Evolutionary conservation across 2,113 vertebrate species (phyloP).

Genomic region (Ochotona princeps): DNA sequence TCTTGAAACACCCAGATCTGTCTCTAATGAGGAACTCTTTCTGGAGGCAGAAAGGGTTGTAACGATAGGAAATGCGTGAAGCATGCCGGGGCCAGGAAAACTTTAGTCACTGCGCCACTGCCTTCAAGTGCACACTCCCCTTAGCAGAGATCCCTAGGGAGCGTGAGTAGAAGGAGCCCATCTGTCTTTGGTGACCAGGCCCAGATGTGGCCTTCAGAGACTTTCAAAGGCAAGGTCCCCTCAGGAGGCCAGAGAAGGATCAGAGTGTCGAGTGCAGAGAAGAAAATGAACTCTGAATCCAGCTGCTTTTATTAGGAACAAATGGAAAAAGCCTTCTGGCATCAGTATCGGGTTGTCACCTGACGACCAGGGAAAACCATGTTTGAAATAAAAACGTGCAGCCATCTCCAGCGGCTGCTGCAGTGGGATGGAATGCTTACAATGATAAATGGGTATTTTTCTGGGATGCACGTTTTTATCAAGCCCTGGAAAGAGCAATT

Average conservation of each 20-base stretch:
- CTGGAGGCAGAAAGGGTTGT: background rate
- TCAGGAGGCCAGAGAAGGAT: background rate
- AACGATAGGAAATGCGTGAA: fast-evolving
- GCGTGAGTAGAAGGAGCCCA: background rate
- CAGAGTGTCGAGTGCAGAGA: background rate
- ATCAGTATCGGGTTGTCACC: conserved; percentile 47
- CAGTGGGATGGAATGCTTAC: conserved; percentile 41
- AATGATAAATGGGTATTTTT: conserved; percentile 68
- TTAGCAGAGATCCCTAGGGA: background rate
- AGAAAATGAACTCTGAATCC: background rate
- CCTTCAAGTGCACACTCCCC: background rate
- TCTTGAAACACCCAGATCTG: background rate
- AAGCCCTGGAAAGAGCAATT: conserved; percentile 63
- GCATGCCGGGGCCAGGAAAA: background rate
- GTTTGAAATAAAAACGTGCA: conserved; percentile 67
- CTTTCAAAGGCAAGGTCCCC: background rate
- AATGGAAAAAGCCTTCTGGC: conserved; percentile 9
- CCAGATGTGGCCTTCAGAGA: conserved; percentile 4
- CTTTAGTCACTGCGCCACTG: fast-evolving
- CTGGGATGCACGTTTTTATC: conserved; percentile 57
- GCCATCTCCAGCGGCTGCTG: conserved; percentile 66
- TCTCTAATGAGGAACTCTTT: background rate
- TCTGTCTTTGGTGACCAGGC: background rate
- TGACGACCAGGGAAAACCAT: conserved; percentile 37
- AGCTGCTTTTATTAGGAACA: conserved; percentile 56